Evolutionary conservation across 2,113 vertebrate species (phyloP).

Genomic region (Condylura cristata): DNA sequence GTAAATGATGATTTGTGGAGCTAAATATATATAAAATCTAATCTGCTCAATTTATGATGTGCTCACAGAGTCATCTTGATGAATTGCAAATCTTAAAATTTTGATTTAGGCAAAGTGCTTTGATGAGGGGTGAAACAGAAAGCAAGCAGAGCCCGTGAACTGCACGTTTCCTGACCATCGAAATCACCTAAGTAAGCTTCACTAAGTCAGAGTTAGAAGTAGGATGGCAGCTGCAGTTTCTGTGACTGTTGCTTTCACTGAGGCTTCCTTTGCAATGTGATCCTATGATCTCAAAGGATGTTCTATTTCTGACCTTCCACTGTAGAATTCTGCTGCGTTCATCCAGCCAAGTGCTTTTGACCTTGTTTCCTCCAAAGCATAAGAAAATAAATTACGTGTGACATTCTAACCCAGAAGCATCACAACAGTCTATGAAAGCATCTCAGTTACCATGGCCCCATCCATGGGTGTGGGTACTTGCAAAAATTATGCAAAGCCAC

Average conservation of each 20-base stretch:
- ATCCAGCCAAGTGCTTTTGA: not conserved
- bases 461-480: not conserved
- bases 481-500: not conserved
- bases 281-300: not conserved
- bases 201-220: not conserved
- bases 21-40: conserved; percentile 58
- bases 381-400: not conserved
- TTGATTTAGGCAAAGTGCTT: conserved; percentile 50
- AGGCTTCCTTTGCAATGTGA: not conserved
- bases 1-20: conserved; percentile 60
- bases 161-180: not conserved
- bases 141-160: not conserved
- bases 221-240: not conserved
- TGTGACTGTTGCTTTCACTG: not conserved
- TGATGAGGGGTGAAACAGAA: not conserved
- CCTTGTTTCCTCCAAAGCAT: not conserved
- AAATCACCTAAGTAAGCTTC: conserved; percentile 43
- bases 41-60: conserved; percentile 44
- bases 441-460: not conserved
- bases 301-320: not conserved
- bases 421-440: not conserved
- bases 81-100: conserved; percentile 33
- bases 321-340: not conserved
- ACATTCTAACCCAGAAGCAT: not conserved
- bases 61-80: conserved; percentile 32